phyloP scores from a whole-genome alignment of 2,113 vertebrate genomes.

The Nannospalax galili region DNA sequence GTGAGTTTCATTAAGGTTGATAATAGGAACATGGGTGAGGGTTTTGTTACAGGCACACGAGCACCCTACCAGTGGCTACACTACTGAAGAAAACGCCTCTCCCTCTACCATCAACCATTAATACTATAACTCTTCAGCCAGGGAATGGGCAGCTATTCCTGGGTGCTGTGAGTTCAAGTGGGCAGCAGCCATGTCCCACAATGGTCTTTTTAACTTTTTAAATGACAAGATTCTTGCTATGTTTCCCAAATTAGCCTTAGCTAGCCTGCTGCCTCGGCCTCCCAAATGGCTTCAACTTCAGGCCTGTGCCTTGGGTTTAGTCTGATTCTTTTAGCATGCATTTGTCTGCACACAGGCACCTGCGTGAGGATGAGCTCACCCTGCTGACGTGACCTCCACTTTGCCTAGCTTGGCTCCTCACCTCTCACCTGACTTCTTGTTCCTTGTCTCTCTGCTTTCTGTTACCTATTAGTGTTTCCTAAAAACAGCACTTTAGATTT shows the following conservation, averaged over 20 bases:
- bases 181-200: not conserved
- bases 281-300: not conserved
- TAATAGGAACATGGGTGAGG: not conserved
- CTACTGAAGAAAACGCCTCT: not conserved
- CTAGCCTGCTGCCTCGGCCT: not conserved
- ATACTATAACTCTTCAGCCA: not conserved
- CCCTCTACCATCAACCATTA: not conserved
- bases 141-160: too few relatives aligned
- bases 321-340: not conserved
- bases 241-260: not conserved
- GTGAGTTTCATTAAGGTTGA: not conserved
- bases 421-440: not conserved
- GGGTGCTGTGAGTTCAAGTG: not conserved
- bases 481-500: not conserved
- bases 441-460: not conserved
- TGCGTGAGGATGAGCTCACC: not conserved
- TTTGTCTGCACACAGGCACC: not conserved
- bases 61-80: not conserved
- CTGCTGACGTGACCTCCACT: not conserved
- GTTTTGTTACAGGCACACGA: not conserved
- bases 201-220: not conserved
- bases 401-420: not conserved
- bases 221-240: not conserved
- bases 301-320: not conserved
- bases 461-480: not conserved